Evolutionary conservation across 2,797 vertebrate species (phyloP).

Genomic region (Kryptolebias ocellatus): DNA sequence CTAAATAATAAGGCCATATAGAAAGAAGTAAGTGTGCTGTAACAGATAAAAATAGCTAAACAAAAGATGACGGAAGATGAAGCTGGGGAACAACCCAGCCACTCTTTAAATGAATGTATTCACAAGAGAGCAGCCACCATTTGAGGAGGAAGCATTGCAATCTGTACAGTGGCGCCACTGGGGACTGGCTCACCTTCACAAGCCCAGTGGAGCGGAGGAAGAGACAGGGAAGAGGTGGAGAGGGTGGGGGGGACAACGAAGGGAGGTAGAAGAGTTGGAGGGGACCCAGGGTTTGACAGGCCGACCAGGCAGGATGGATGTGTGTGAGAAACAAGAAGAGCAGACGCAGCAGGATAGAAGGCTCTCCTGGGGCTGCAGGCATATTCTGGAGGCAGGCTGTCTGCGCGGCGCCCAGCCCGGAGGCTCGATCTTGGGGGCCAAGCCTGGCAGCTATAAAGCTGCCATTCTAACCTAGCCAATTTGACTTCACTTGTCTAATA

Average conservation of each 20-base stretch:
- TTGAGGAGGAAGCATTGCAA: constrained; percentile 69
- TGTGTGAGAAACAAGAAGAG: constrained; percentile 69
- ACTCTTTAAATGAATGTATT: constrained; percentile 45
- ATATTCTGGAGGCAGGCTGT: constrained; percentile 66
- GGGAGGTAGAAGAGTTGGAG: constrained; percentile 3
- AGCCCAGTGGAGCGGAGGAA: constrained; percentile 71
- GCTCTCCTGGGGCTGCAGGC: constrained; percentile 66
- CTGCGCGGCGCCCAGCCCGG: constrained; percentile 47
- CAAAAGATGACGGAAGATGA: constrained; percentile 28
- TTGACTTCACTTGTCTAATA: constrained; percentile 53
- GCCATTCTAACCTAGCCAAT: constrained; percentile 30
- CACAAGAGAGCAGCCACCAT: constrained; percentile 59
- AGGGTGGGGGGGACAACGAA: background rate
- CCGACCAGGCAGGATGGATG: constrained; percentile 70
- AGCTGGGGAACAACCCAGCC: background rate
- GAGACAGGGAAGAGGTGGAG: constrained; percentile 10
- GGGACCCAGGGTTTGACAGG: constrained; percentile 59
- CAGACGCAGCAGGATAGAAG: constrained; percentile 72
- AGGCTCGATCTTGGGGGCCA: constrained; percentile 41
- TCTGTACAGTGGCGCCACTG: constrained; percentile 72
- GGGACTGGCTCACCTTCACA: constrained; percentile 79
- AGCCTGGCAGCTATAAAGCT: constrained; percentile 52
- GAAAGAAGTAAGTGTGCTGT: constrained; percentile 1
- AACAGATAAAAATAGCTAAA: constrained; percentile 41
- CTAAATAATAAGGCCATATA: constrained; percentile 44